Evolutionary conservation across 2,113 vertebrate genomes (phyloP), one percentile per base, ranked within the genome.

Genomic region (Ginglymostoma cirratum): DNA sequence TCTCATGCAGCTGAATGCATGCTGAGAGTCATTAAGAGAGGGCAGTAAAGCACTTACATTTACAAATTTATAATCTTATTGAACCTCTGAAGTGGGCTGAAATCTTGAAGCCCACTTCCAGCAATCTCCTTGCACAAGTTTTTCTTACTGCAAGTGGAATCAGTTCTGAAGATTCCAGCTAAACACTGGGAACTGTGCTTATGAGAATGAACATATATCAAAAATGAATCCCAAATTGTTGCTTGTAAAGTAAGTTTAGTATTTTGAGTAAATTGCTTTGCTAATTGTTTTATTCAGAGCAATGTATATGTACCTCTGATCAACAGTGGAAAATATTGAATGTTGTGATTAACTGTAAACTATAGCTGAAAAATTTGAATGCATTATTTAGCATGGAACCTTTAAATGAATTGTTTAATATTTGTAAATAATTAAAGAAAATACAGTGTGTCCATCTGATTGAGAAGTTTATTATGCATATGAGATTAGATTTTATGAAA

Each of bases 261-360:
- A 94, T 94, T 42, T 70, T 45, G 69, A 72, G 69, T 34, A 95
- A 27, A 52, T 95, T 7, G 5, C n/a, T 72, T 95, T 95, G 5
- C 24, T 12, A 52, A 14, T 52, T 70, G 6, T 5, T 76, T 95
- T 95, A 72, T 45, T 34, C 12, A 72, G 69, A 52, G 14, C 72
- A 72, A 70, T 52, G 48, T 34, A 72, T 95, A 48, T 34, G 30
- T 48, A 95, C 38, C 45, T 94, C 23, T 72, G 27, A 30, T 52
- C 48, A 94, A 95, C 94, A 95, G 66, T 72, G 94, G 42, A 95
- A 95, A 72, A 52, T 52, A 30, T 72, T 95, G 42, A 95, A 52
- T 27, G 52, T 19, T 5, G 27, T 17, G 67, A 48, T 95, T 70
- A 95, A 95, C 66, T 45, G 24, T 95, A 95, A 95, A 72, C 38